Base-by-base conservation (phyloP, 2,797 vertebrate genomes). In the Catostomus latipinnis region DNA sequence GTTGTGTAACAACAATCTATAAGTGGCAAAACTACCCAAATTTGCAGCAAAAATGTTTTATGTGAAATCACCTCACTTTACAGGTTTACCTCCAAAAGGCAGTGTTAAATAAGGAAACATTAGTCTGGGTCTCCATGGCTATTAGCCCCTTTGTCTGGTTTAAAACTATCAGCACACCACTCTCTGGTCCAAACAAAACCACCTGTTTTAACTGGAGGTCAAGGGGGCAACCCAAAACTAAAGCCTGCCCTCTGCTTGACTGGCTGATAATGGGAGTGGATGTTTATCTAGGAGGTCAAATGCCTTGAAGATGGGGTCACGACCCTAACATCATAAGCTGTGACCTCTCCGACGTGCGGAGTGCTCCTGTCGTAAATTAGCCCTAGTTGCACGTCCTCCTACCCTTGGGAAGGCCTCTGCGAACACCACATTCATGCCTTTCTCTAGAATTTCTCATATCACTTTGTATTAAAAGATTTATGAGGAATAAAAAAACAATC, bases 211-310 rank as follows among this genome's bases (percentile, higher is more conserved):
- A 85, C 82, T 76, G 83, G 86, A 77, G 87, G 85, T 87, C 93
- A 94, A 92, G 71, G 71, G 71, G 63, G 34, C 73, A 82, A 75
- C 50, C 78, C 80, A 74, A 82, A 94, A 92, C 94, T 92, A 94
- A 82, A 81, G 80, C 68, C 45, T 72, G 43, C 74, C 77, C 77
- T 84, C 22, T 89, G 93, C 94, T 95, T 95, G 93, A 96, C 92
- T 96, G 94, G 91, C 93, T 94, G 94, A 94, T 96, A 96, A 97
- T 95, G 93, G 95, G 94, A 93, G 95, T 93, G 94, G 93, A 93
- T 95, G 88, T 96, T 97, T 96, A 96, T 96, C 95, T 95, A 93
- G 92, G 93, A 95, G 95, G 96, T 97, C 95, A 96, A 97, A 96
- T 91, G 94, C 94, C 92, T 94, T 88, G 92, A 95, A 94, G 94